phyloP scores from a whole-genome alignment of 2,888 invertebrate genomes.

The Tetranychus truncatus region DNA sequence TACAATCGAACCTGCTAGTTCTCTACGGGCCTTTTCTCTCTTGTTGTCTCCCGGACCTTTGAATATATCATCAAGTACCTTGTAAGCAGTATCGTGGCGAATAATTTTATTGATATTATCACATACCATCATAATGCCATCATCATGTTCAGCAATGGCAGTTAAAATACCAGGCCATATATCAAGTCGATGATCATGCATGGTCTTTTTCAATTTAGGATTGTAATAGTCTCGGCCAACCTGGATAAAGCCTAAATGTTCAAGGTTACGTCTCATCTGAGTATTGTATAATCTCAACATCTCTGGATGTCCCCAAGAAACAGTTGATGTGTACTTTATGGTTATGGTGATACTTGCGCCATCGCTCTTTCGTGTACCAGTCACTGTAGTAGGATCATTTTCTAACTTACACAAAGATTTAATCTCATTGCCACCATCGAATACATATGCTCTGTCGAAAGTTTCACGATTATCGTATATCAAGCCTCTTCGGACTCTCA shows the following conservation, averaged over 20 bases:
- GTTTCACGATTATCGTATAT: conserved; percentile 21
- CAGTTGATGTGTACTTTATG: background rate
- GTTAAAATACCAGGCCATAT: conserved; percentile 41
- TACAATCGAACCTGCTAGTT: background rate
- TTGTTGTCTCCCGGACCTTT: background rate
- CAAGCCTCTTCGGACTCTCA: conserved; percentile 30
- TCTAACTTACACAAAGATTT: background rate
- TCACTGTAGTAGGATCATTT: background rate
- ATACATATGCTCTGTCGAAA: background rate
- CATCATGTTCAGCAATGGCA: conserved; percentile 62
- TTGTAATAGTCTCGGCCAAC: conserved; percentile 25
- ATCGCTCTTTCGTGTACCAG: background rate
- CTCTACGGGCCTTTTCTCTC: background rate
- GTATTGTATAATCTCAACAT: conserved; percentile 30
- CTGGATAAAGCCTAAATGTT: conserved; percentile 11
- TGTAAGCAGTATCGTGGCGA: conserved; percentile 34
- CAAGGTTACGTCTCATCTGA: conserved; percentile 29
- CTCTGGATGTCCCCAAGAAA: conserved; percentile 29
- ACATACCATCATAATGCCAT: conserved; percentile 50
- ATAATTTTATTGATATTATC: conserved; percentile 69
- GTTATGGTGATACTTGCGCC: background rate
- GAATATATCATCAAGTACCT: background rate
- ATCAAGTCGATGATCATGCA: conserved; percentile 28
- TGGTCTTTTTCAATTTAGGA: conserved; percentile 17
- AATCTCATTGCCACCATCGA: conserved; percentile 10